phyloP scores from a whole-genome alignment of 2,113 vertebrate genomes.

The Semnornis frantzii region DNA sequence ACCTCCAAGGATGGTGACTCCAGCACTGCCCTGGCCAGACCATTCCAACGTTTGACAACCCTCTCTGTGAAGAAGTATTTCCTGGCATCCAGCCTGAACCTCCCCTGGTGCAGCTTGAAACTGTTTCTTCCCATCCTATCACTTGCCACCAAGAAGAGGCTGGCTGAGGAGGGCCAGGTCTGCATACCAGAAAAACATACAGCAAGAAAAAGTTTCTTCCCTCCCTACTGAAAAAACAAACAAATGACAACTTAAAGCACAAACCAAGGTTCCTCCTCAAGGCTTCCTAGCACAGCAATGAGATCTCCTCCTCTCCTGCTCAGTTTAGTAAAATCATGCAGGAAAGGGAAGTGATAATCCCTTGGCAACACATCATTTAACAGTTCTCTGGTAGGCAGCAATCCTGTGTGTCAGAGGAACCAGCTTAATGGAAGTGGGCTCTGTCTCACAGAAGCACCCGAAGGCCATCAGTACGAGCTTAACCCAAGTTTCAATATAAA shows the following conservation, averaged over 20 bases:
- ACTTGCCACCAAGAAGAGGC: too few relatives aligned
- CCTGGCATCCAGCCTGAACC: too few relatives aligned
- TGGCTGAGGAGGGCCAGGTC: background rate
- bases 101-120: too few relatives aligned
- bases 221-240: background rate
- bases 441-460: background rate
- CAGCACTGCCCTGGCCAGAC: too few relatives aligned
- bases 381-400: slow-evolving; percentile 30
- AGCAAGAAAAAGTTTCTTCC: background rate
- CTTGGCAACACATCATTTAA: slow-evolving; percentile 35
- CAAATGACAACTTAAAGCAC: background rate
- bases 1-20: too few relatives aligned
- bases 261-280: background rate
- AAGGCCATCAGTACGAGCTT: background rate
- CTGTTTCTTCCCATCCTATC: too few relatives aligned
- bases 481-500: background rate
- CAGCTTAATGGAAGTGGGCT: background rate
- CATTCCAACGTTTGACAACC: too few relatives aligned
- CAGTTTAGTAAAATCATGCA: background rate
- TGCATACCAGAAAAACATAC: background rate
- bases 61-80: too few relatives aligned
- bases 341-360: slow-evolving; percentile 46
- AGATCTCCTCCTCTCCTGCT: background rate
- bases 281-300: background rate
- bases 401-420: slow-evolving; percentile 19